Percentiles rank a stretch among this genome's conserved stretches.
Evolutionary conservation across 2,888 invertebrate genomes (phyloP).

Genomic region (Lithophane ornitopus): DNA sequence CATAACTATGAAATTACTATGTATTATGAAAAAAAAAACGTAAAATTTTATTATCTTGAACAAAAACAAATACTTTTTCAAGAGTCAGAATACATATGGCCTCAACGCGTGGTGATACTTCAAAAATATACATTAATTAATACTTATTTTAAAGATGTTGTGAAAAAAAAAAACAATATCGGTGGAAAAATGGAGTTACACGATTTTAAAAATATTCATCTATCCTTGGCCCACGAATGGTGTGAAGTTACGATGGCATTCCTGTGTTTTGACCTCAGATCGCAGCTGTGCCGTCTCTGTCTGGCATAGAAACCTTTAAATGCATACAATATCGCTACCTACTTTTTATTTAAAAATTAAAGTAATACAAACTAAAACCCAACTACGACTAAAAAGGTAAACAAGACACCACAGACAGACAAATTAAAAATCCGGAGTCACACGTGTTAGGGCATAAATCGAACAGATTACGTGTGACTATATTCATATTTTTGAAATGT

Average conservation of each 20-base stretch:
- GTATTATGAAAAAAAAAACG: background rate
- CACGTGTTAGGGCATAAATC: no score
- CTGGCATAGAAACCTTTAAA: background rate
- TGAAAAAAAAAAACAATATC: background rate
- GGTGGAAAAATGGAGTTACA: background rate
- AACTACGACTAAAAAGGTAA: no score
- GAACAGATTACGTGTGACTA: no score
- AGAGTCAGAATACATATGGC: background rate
- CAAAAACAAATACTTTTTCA: no score
- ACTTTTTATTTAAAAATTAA: background rate
- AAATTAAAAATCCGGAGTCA: no score
- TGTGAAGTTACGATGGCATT: no score
- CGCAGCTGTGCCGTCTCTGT: background rate
- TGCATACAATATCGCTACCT: background rate
- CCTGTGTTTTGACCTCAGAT: background rate
- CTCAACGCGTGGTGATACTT: no score
- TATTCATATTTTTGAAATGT: no score
- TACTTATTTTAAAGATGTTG: background rate
- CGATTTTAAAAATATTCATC: no score
- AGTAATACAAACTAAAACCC: no score
- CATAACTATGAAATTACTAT: background rate
- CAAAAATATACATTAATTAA: background rate
- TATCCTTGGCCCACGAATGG: background rate
- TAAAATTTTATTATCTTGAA: background rate
- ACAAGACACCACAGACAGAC: no score